Conservation (phyloP, 2,797 vertebrate genomes). For the Natrix natrix region DNA sequence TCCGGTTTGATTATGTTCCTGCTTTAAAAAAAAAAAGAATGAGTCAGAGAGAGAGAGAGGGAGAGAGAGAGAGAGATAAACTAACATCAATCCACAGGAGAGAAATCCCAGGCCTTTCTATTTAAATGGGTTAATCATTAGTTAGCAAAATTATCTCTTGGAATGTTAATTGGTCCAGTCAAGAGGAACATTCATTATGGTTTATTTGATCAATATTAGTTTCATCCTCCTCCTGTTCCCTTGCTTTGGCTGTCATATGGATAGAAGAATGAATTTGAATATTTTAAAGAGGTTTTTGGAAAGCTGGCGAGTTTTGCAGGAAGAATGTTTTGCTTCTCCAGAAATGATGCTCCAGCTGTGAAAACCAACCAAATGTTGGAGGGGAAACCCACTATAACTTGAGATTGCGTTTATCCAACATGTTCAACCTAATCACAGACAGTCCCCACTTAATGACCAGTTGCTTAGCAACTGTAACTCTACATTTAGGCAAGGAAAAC, state of each 20-base stretch:
- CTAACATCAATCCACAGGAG: slow-evolving; percentile 25
- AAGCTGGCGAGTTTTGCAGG: neutral
- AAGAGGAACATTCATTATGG: slow-evolving; percentile 62
- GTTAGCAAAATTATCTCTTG: slow-evolving; percentile 58
- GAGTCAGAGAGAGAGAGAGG: too few species aligned
- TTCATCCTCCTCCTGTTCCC: neutral
- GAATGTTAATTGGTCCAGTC: slow-evolving; percentile 63
- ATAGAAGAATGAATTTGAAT: neutral
- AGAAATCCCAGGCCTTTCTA: slow-evolving; percentile 30
- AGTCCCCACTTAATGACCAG: neutral
- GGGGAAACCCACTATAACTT: neutral
- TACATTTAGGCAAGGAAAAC: too few species aligned
- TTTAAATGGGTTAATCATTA: slow-evolving; percentile 45
- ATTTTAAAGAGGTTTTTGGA: neutral
- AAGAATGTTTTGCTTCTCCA: neutral
- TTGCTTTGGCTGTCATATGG: neutral
- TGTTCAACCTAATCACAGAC: neutral
- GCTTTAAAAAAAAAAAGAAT: neutral
- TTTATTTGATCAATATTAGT: slow-evolving; percentile 57
- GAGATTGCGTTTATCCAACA: neutral
- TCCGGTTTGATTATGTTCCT: neutral
- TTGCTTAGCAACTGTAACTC: neutral
- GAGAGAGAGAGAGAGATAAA: neutral
- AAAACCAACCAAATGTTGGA: neutral
- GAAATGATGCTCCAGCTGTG: neutral